Conservation (phyloP, 2,113 vertebrate species). For the Martes martes region DNA sequence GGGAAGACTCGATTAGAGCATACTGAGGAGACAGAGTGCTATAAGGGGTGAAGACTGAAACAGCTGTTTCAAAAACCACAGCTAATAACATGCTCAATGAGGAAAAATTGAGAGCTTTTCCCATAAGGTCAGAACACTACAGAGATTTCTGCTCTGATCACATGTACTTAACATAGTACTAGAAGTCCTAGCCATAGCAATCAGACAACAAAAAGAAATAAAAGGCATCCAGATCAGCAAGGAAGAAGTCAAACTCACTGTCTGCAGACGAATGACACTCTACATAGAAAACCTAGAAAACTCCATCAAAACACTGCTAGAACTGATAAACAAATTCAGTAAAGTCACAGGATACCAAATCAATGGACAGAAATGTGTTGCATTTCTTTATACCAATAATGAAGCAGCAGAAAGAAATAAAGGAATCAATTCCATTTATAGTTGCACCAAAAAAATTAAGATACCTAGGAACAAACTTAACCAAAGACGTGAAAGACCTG, state of each 20-base stretch:
- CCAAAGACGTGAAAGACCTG: not conserved
- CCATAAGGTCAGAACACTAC: not conserved
- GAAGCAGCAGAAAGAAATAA: not conserved
- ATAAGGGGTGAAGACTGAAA: not conserved
- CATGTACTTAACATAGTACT: not conserved
- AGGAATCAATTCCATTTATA: not conserved
- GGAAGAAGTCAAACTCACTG: not conserved
- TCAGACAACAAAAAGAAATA: not conserved
- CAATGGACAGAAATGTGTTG: not conserved
- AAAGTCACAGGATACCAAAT: not conserved
- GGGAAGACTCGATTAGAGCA: too few species aligned
- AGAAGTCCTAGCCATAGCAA: not conserved
- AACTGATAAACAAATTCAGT: not conserved
- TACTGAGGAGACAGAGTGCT: rapidly evolving
- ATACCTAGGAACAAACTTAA: not conserved
- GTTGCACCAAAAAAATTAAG: not conserved
- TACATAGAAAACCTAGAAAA: not conserved
- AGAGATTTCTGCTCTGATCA: not conserved
- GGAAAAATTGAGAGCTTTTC: not conserved
- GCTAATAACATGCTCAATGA: not conserved
- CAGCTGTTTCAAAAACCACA: not conserved
- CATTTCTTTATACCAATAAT: not conserved
- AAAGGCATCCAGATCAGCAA: not conserved
- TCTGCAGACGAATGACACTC: not conserved
- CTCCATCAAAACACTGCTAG: not conserved